Percentiles rank a stretch among this genome's conserved stretches.
Conservation (phyloP, 2,888 invertebrate genomes). For the Plebejus anna region DNA sequence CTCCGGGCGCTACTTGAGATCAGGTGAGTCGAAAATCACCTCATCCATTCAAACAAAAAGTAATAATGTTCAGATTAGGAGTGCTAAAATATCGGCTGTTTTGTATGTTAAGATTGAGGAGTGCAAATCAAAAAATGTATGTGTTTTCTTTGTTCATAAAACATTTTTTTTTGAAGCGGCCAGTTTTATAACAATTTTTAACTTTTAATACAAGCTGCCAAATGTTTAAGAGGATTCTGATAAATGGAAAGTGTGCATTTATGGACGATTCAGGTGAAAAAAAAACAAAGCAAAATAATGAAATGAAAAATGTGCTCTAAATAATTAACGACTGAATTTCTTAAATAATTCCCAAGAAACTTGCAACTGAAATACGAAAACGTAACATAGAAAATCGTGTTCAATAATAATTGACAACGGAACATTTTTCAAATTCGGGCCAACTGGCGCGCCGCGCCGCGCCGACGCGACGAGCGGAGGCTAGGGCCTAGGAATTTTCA, state of each 20-base stretch:
- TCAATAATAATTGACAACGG: background rate
- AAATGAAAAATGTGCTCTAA: background rate
- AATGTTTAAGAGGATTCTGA: background rate
- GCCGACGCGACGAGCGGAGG: background rate
- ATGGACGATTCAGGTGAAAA: background rate
- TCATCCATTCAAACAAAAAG: background rate
- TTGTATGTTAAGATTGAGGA: background rate
- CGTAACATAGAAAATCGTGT: background rate
- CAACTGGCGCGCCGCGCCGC: background rate
- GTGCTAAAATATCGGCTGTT: background rate
- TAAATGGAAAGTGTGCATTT: background rate
- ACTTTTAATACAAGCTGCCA: background rate
- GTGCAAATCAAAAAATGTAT: background rate
- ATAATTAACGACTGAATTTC: background rate
- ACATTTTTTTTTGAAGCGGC: background rate
- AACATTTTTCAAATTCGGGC: background rate
- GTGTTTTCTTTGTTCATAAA: background rate
- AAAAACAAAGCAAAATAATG: background rate
- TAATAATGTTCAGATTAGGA: background rate
- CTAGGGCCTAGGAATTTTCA: background rate
- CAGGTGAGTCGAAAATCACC: conserved; percentile 19
- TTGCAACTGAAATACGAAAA: too few species aligned
- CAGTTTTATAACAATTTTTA: background rate
- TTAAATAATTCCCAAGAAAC: too few species aligned
- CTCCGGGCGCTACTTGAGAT: conserved; percentile 15